Evolutionary conservation across 2,888 invertebrate species (phyloP), one percentile per base, ranked within the genome.

Genomic region (Temnothorax rugatulus): DNA sequence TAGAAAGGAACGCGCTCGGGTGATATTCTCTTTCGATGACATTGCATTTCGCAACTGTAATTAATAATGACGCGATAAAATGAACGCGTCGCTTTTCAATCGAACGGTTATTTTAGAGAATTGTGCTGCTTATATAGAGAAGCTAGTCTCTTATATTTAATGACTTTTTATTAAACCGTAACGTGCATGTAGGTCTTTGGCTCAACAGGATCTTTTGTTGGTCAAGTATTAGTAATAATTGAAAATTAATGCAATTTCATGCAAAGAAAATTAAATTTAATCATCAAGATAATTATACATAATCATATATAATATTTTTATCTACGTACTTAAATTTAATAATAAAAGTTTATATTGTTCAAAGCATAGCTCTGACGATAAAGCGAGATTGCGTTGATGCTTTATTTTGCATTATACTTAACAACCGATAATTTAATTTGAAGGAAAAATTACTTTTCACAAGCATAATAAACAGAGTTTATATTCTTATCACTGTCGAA

Each of bases 1-100:
- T 61, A 29, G 59, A 44, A 74, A 74, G 52, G 4, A 63, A 34
- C 25, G 63, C 18, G 38, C n/a, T 66, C 21, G 66, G 38, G 4
- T 41, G 66, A 66, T 76, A 25, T n/a, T 66, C 41, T 54, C 29
- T 68, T 34, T 68, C 44, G 41, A 76, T 76, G 64, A 63, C 75
- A 21, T 25, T 21, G 54, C 68, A 29, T 68, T 77, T 68, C 41
- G 54, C 77, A 68, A 68, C 7, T 54, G 54, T 13, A 54, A 77
- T 77, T 54, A 68, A 68, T 68, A 68, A 77, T 47, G n/a, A 4
- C 47, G 25, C 15, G 68, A 54, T 68, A 57, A 57, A 21, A 57
- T n/a, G 5, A 18, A 15, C 15, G 29, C n/a, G 7, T 41, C 7
- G 54, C 41, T 54, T 44, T 61, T 11, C 21, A 15, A 38, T 18